Evolutionary conservation across 2,113 vertebrate genomes (phyloP).

Genomic region (Nothoprocta pentlandii): DNA sequence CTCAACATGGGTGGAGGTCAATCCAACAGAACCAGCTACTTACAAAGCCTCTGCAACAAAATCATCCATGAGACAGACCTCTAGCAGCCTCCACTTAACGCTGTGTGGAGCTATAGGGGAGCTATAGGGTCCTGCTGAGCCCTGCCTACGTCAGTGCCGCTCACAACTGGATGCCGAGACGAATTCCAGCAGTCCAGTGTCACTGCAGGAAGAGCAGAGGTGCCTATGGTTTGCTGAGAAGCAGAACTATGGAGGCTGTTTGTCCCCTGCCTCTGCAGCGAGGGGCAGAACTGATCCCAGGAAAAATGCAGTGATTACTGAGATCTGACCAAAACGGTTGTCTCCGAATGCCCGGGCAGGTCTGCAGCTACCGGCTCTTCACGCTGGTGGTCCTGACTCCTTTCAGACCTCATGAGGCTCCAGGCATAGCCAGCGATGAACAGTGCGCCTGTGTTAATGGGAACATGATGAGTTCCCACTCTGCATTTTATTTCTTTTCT

Average conservation of each 20-base stretch:
- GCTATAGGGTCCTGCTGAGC: not conserved
- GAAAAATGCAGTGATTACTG: not conserved
- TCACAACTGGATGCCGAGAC: rapidly evolving
- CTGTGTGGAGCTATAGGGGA: not conserved
- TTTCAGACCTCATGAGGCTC: not conserved
- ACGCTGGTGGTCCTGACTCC: not conserved
- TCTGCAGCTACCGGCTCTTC: not conserved
- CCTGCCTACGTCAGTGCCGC: not conserved
- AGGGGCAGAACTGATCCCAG: not conserved
- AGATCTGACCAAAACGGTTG: not conserved
- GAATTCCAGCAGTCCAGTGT: not conserved
- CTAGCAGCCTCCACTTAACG: not conserved
- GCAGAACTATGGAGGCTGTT: not conserved
- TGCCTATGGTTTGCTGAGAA: not conserved
- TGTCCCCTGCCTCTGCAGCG: not conserved
- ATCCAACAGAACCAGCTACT: not conserved
- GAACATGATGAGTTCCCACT: not conserved
- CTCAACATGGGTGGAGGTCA: not conserved
- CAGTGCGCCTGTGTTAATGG: not conserved
- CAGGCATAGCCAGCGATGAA: not conserved
- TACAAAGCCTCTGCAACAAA: not conserved
- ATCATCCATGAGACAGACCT: not conserved
- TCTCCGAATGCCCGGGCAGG: not conserved
- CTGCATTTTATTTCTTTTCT: not conserved
- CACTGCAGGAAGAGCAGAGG: not conserved